Evolutionary conservation across 2,888 invertebrate species (phyloP), one percentile per base, ranked within the genome.

Genomic region (Antitype chi): DNA sequence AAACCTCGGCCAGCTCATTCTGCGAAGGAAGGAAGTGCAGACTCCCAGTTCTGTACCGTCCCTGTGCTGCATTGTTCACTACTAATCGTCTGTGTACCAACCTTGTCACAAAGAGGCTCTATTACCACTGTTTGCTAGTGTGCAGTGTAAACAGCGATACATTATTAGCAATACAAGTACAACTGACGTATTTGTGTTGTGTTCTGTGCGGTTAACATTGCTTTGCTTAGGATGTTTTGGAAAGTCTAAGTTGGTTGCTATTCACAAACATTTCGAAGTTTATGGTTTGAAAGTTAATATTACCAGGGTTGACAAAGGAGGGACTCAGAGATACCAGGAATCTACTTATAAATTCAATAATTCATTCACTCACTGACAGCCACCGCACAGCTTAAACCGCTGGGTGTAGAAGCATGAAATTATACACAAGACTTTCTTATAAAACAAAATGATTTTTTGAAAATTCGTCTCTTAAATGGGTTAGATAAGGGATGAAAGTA

Each of bases 51-150:
- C 17, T 3, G 78, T 13, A 15, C 11, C 20, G 43, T 25, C 53
- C 20, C 20, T 2, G 70, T 11, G 8, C 25, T 25, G 57, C 49
- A 17, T 57, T 71, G 43, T 71, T 53, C 38, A 15, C 25, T 53
- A 38, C 25, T 38, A 25, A 15, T 79, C 32, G 20, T 23, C 32
- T 72, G 59, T 64, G 25, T 38, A 15, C 43, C 15, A 57, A 78
- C 53, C 71, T 71, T 60, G 52, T n/a, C 52, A 59, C 71, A 71
- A 47, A 71, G 57, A 63, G 57, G n/a, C 9, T 59, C 57, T 71
- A 25, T 71, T 78, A 78, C 43, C 25, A 17, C 32, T 25, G 52
- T 71, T 59, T 53, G 70, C 28, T 49, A 78, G 78, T 64, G 64
- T 5, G 49, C 20, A 15, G 49, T 63, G 70, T 32, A 57, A 52